phyloP scores from a whole-genome alignment of 2,797 vertebrate genomes.

The Falco berigora region DNA sequence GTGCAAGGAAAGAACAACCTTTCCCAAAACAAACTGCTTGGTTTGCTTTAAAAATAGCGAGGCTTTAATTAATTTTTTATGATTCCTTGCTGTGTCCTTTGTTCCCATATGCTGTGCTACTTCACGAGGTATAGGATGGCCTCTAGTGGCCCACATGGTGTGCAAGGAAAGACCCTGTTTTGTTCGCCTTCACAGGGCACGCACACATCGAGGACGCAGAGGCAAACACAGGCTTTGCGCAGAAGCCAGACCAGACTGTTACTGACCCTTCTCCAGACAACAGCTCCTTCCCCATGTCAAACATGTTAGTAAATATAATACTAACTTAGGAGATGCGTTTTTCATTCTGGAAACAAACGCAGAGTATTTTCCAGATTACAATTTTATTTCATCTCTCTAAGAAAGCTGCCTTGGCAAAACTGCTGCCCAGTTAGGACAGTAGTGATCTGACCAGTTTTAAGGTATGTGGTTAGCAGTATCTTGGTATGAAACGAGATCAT shows the following conservation, averaged over 20 bases:
- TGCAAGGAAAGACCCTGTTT: not conserved
- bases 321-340: not conserved
- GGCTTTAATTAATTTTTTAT: not conserved
- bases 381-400: not conserved
- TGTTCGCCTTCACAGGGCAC: not conserved
- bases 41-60: not conserved
- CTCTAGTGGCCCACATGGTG: not conserved
- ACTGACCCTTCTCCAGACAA: not conserved
- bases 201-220: not conserved
- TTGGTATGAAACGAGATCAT: not conserved
- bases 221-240: not conserved
- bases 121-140: conserved; percentile 37
- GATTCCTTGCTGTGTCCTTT: not conserved
- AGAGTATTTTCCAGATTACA: not conserved
- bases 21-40: not conserved
- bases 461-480: not conserved
- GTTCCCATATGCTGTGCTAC: not conserved
- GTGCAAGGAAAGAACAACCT: not conserved
- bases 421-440: not conserved
- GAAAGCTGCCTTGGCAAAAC: not conserved
- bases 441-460: not conserved
- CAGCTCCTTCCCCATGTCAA: not conserved
- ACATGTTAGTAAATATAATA: not conserved
- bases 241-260: not conserved
- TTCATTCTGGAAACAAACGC: not conserved